Conservation (phyloP, 2,113 vertebrate species). For the Vulpes vulpes region DNA sequence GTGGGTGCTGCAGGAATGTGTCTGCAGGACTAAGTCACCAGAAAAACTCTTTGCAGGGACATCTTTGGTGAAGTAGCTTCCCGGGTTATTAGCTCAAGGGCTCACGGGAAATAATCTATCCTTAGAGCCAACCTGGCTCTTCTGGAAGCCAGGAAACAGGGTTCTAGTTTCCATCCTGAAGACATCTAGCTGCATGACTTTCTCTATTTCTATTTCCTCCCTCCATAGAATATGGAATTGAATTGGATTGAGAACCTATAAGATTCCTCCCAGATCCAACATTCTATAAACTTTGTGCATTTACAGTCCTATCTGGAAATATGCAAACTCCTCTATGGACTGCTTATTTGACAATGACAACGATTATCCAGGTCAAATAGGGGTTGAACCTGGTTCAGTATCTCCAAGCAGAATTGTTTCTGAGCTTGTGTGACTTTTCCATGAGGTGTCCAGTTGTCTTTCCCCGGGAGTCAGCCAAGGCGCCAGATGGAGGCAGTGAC, state of each 20-base stretch:
- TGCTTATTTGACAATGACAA: not conserved
- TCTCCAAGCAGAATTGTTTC: slow-evolving; percentile 59
- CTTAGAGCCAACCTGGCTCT: not conserved
- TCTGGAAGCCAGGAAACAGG: not conserved
- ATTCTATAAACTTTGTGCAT: not conserved
- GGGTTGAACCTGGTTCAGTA: not conserved
- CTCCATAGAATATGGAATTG: not conserved
- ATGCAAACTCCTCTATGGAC: not conserved
- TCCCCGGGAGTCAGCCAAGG: slow-evolving; percentile 50
- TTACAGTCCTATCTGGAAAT: not conserved
- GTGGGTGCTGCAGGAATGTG: not conserved
- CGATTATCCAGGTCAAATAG: not conserved
- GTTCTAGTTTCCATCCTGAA: not conserved
- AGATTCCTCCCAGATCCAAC: not conserved
- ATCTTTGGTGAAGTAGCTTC: not conserved
- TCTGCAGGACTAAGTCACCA: not conserved
- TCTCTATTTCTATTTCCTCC: slow-evolving; percentile 49
- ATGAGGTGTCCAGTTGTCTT: slow-evolving; percentile 56
- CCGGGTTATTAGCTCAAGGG: not conserved
- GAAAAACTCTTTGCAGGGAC: not conserved
- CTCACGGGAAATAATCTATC: not conserved
- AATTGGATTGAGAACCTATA: not conserved
- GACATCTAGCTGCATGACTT: not conserved
- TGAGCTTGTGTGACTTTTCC: slow-evolving; percentile 63
- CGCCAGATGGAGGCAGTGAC: slow-evolving; percentile 67